These are phyloP conservation scores for Allophyes oxyacanthae DNA, from an alignment of 2,888 invertebrate species.

Conservation along the genomic window DNA sequence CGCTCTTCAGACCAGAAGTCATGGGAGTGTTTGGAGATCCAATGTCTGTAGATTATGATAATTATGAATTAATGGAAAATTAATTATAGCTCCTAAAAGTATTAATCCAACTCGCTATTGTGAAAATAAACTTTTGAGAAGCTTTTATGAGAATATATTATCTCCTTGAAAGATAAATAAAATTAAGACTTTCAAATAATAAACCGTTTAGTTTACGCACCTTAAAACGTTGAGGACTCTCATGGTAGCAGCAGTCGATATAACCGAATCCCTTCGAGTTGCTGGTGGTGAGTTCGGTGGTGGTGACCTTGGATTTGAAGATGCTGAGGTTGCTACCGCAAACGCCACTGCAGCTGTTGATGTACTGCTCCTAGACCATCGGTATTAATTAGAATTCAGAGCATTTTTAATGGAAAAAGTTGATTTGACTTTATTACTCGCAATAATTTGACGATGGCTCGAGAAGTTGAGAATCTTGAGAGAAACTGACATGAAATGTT, in stretches of 20 bases:
- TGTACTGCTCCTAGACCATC: constrained; percentile 92
- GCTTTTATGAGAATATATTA: too few species aligned
- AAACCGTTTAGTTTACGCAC: constrained; percentile 68
- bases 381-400: constrained; percentile 23
- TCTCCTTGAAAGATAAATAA: too few species aligned
- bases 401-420: neutral
- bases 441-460: constrained; percentile 1
- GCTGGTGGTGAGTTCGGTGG: constrained; percentile 87
- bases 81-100: too few species aligned
- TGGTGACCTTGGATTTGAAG: constrained; percentile 94
- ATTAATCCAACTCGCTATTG: too few species aligned
- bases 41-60: constrained; percentile 90
- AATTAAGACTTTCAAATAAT: too few species aligned
- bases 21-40: constrained; percentile 97
- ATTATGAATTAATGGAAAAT: too few species aligned
- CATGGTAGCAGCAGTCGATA: constrained; percentile 98
- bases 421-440: neutral
- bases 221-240: constrained; percentile 95
- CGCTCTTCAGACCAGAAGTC: constrained; percentile 95
- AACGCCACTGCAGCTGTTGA: constrained; percentile 97
- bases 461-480: constrained; percentile 3
- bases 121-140: too few species aligned
- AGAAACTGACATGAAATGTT: constrained; percentile 7
- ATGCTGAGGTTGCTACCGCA: constrained; percentile 96
- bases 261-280: constrained; percentile 91